phyloP scores from a whole-genome alignment of 2,797 vertebrate genomes.

The Coregonus suidteri region DNA sequence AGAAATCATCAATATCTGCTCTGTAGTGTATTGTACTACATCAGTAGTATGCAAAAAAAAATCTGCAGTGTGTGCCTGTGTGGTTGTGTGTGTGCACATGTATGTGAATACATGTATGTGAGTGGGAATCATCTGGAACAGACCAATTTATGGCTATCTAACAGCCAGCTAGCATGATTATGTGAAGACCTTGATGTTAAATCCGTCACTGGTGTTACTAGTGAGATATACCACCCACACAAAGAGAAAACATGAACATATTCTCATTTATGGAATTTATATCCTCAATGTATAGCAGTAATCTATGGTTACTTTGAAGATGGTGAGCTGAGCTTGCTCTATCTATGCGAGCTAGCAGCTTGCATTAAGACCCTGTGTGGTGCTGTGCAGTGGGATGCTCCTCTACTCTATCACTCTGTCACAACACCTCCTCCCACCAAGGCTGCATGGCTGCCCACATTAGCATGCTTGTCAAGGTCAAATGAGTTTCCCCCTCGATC shows the following conservation, averaged over 20 bases:
- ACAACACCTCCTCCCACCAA: conserved; percentile 55
- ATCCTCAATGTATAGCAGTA: not conserved
- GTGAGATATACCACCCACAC: not conserved
- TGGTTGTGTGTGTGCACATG: not conserved
- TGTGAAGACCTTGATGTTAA: not conserved
- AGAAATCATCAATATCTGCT: not conserved
- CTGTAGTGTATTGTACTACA: not conserved
- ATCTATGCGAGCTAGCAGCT: not conserved
- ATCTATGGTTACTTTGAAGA: not conserved
- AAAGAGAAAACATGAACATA: not conserved
- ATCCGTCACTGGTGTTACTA: not conserved
- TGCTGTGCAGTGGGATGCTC: conserved; percentile 76
- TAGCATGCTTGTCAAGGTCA: conserved; percentile 80
- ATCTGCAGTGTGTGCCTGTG: not conserved
- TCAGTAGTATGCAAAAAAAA: not conserved
- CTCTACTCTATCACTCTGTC: not conserved
- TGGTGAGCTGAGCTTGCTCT: not conserved
- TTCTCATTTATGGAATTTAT: not conserved
- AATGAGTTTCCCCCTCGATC: conserved; percentile 71
- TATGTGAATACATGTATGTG: not conserved
- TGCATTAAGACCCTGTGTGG: conserved; percentile 29
- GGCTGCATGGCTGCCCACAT: conserved; percentile 78
- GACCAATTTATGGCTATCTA: not conserved
- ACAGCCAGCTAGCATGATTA: not conserved
- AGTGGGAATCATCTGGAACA: not conserved